These are phyloP conservation scores for Phaethornis superciliosus DNA, from an alignment of 2,113 vertebrate species.

Conservation along the genomic window DNA sequence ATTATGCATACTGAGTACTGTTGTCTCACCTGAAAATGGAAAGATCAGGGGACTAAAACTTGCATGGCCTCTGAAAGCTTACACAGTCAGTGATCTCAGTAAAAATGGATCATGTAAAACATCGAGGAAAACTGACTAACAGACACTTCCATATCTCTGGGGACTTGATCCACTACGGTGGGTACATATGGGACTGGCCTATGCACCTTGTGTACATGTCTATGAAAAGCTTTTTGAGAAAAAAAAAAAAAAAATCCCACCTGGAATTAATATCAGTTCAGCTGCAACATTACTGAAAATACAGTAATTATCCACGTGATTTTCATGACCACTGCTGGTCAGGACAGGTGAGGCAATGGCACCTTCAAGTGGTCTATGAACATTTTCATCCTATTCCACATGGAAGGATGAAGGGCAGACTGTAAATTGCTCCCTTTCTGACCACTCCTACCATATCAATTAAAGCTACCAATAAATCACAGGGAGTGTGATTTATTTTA, in stretches of 20 bases:
- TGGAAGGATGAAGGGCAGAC: background rate
- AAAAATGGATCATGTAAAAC: background rate
- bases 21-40: background rate
- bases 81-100: background rate
- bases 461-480: background rate
- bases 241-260: background rate
- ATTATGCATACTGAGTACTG: background rate
- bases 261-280: background rate
- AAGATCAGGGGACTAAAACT: background rate
- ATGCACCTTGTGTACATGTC: background rate
- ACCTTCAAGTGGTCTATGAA: background rate
- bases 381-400: background rate
- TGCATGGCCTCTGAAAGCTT: background rate
- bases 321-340: background rate
- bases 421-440: background rate
- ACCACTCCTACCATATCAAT: background rate
- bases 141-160: background rate
- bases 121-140: background rate
- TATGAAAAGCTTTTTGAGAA: background rate
- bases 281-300: background rate
- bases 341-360: background rate
- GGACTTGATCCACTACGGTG: background rate
- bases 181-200: rapidly evolving
- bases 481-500: background rate
- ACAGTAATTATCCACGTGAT: background rate